These are phyloP conservation scores for Hirtodrosophila confusa DNA, from an alignment of 2,888 invertebrate genomes.

Conservation along the genomic window DNA sequence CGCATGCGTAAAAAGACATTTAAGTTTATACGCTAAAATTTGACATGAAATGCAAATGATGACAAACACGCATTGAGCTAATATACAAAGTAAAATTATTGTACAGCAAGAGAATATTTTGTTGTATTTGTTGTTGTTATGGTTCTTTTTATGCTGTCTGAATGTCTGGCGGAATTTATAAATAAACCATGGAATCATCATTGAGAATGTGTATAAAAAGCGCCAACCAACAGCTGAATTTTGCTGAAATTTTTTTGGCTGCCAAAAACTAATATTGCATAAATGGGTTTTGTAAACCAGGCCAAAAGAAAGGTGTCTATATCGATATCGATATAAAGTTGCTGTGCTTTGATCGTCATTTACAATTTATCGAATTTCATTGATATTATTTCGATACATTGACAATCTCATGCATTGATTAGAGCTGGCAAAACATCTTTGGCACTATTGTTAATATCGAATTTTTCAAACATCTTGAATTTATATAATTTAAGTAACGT, in stretches of 20 bases:
- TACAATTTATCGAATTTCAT: not conserved
- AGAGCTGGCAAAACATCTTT: too few relatives aligned
- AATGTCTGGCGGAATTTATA: constrained; percentile 65
- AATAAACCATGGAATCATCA: constrained; percentile 82
- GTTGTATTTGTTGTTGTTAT: constrained; percentile 10
- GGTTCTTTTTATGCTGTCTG: constrained; percentile 26
- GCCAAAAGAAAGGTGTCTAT: not conserved
- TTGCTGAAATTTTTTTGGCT: constrained; percentile 21
- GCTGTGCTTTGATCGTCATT: not conserved
- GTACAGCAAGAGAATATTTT: constrained; percentile 15
- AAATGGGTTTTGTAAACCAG: constrained; percentile 15
- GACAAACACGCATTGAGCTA: constrained; percentile 21
- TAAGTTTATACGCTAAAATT: constrained; percentile 26
- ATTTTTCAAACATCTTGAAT: too few relatives aligned
- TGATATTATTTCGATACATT: not conserved
- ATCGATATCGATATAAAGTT: not conserved
- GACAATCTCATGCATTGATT: not conserved
- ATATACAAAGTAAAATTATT: constrained; percentile 24
- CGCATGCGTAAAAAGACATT: constrained; percentile 53
- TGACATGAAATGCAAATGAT: constrained; percentile 47
- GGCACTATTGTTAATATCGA: too few relatives aligned
- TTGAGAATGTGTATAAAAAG: constrained; percentile 28
- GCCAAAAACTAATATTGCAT: constrained; percentile 45
- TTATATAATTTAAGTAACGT: too few relatives aligned
- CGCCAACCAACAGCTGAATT: constrained; percentile 9